Evolutionary conservation across 2,797 vertebrate species (phyloP).

Genomic region (Hephaestus fuliginosus): DNA sequence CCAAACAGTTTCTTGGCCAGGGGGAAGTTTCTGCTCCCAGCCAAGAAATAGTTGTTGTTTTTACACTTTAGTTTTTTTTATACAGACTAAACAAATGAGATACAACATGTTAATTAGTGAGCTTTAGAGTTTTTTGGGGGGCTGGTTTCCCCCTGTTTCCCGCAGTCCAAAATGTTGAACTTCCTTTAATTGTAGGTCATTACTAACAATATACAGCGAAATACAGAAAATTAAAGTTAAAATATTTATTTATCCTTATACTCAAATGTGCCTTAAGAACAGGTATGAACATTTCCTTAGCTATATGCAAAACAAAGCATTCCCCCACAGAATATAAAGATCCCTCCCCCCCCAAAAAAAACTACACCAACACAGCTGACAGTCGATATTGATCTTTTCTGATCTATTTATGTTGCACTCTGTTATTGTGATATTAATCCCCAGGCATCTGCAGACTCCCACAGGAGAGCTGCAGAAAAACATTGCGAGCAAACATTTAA

Average conservation of each 20-base stretch:
- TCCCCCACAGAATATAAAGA: background rate
- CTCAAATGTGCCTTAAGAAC: background rate
- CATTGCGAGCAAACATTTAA: conserved; percentile 21
- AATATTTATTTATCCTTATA: background rate
- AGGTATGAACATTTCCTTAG: background rate
- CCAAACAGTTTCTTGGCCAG: background rate
- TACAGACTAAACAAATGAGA: background rate
- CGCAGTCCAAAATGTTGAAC: background rate
- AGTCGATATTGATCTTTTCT: conserved; percentile 36
- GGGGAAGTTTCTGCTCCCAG: background rate
- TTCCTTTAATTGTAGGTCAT: background rate
- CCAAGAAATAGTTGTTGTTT: background rate
- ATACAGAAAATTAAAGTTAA: background rate
- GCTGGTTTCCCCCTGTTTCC: background rate
- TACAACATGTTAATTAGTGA: background rate
- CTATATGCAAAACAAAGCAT: background rate
- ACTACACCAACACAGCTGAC: background rate
- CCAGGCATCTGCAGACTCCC: conserved; percentile 32
- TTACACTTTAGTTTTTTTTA: background rate
- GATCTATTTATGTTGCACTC: conserved; percentile 50
- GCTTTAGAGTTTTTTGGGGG: conserved; percentile 4
- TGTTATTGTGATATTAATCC: conserved; percentile 33
- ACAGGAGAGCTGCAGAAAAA: conserved; percentile 29
- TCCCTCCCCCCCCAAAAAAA: background rate
- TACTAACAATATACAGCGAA: background rate